A percentile compares a stretch with the other conserved stretches of the same genome.
Conservation (phyloP, 2,888 invertebrate genomes). For the Orchesella flavescens region DNA sequence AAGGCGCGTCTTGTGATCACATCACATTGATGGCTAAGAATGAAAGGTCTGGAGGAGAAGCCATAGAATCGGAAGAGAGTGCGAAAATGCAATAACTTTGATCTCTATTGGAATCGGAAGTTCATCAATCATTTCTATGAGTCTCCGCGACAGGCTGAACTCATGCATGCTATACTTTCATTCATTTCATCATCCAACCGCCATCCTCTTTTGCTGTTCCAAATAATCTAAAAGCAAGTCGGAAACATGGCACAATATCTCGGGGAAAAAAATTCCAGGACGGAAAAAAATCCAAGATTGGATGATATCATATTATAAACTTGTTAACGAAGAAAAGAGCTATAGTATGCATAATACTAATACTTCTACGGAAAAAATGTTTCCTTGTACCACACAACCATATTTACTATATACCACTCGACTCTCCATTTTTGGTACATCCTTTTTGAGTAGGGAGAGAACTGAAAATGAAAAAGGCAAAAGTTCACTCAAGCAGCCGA, state of each 20-base stretch:
- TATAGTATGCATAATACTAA: background rate
- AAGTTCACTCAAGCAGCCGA: background rate
- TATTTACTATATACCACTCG: background rate
- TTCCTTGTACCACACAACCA: background rate
- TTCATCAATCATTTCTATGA: slow-evolving; percentile 71
- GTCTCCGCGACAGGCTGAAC: slow-evolving; percentile 62
- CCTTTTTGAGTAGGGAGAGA: background rate
- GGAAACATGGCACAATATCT: background rate
- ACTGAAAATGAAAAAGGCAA: slow-evolving; percentile 17
- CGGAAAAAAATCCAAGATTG: background rate
- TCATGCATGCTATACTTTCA: background rate
- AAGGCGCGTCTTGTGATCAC: slow-evolving; percentile 44
- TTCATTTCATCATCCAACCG: slow-evolving; percentile 6
- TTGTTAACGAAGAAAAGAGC: background rate
- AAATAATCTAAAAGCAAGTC: background rate
- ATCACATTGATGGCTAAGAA: slow-evolving; percentile 28
- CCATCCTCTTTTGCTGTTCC: too few species aligned
- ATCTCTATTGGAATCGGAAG: slow-evolving; percentile 72
- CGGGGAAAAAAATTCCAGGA: background rate
- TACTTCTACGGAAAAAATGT: too few species aligned
- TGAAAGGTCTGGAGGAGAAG: slow-evolving; percentile 38
- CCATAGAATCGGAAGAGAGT: slow-evolving; percentile 52
- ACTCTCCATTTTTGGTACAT: background rate
- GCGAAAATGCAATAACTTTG: slow-evolving; percentile 70
- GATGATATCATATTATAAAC: slow-evolving; percentile 1